Base-by-base conservation (phyloP, 2,888 invertebrate species). In the Norana najaformis region DNA sequence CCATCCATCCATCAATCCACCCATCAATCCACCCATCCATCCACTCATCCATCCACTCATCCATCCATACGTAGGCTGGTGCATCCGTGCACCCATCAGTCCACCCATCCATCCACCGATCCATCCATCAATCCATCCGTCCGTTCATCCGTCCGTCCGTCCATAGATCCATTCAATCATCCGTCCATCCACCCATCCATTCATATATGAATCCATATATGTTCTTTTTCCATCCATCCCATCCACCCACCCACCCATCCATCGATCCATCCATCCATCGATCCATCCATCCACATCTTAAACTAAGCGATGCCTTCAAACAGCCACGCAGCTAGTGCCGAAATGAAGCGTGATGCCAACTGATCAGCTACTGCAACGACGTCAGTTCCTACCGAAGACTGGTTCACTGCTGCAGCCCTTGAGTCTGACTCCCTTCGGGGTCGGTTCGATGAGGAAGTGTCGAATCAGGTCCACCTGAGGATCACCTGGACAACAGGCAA, bases 381-480 rank as follows among this genome's bases (percentile, higher is more conserved):
- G 2, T 1, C n/a, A n/a, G n/a, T n/a, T n/a, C 83, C 69, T 35
- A 96, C 98, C 97, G 95, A 99, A 99, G 0, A 99, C 98, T 0
- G 99, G 99, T 95, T 99, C 99, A 94, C 98, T 98, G 92, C 97
- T 96, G 94, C 98, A 98, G 89, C 99, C 99, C 95, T 99, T 97
- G 92, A 99, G 96, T 90, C 98, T 96, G 90, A 99, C 99, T 90
- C 99, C 99, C 93, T 98, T 96, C 35, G 98, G 97, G 35, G 99
- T 98, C 13, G 99, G 98, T 95, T 99, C 99, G 92, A 99, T 98
- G 89, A 99, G 96, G 96, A 99, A 99, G 95, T 99, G 99, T n/a
- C 99, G 96, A 90, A 99, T 98, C 88, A 98, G 96, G 94, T 98
- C 98, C 93, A 96, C 97, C 88, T 91, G 91, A 11, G 91, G 91